Percentiles rank a stretch among this genome's conserved stretches.
Evolutionary conservation across 2,113 vertebrate species (phyloP).

Genomic region (Gallinago paraguaiae): DNA sequence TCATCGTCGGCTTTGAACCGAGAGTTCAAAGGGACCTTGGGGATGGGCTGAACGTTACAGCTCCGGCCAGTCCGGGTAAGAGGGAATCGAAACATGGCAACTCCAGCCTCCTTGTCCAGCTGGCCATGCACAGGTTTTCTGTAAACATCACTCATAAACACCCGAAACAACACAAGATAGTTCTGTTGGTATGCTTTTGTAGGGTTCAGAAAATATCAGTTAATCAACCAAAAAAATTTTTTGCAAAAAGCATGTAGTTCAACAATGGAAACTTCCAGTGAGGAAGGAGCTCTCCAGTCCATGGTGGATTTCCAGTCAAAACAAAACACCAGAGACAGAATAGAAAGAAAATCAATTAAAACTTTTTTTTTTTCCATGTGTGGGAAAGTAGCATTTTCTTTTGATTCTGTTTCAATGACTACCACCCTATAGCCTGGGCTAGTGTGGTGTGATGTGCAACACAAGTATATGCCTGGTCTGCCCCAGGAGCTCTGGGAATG

Average conservation of each 20-base stretch:
- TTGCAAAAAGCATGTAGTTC: not conserved
- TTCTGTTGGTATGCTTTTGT: not conserved
- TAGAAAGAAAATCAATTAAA: not conserved
- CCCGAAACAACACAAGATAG: not conserved
- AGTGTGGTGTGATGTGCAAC: not conserved
- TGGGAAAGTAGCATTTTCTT: not conserved
- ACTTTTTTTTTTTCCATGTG: not conserved
- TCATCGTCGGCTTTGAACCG: fast-evolving
- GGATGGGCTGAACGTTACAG: not conserved
- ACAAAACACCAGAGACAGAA: not conserved
- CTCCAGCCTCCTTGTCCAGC: not conserved
- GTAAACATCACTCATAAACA: not conserved
- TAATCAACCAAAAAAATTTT: not conserved
- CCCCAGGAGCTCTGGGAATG: not conserved
- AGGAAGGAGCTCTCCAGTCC: not conserved
- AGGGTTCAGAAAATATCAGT: not conserved
- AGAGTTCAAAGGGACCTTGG: not conserved
- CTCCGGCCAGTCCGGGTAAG: not conserved
- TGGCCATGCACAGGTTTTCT: not conserved
- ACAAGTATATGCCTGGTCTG: not conserved
- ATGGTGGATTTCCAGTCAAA: not conserved
- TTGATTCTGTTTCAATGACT: not conserved
- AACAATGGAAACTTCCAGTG: not conserved
- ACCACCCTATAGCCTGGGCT: not conserved
- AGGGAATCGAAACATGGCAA: fast-evolving